Evolutionary conservation across 35 echinoderm and acorn worm genomes (phyloP).

Genomic region (Anneissia japonica): DNA sequence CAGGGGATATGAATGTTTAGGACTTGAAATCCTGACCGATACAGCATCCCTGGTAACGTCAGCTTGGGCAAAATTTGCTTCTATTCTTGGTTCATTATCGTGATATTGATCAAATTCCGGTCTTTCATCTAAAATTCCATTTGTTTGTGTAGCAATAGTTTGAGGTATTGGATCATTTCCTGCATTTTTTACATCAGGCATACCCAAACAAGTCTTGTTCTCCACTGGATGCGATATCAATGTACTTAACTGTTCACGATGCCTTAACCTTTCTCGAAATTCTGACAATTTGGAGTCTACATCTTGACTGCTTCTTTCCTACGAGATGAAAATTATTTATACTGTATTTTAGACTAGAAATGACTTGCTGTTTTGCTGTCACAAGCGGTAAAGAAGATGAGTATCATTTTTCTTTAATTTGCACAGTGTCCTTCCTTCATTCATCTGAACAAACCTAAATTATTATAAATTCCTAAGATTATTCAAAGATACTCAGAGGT

Average conservation of each 20-base stretch:
- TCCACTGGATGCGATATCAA: not conserved
- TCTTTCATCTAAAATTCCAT: constrained; percentile 8
- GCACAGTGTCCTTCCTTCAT: too few species aligned
- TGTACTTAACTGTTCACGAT: not conserved
- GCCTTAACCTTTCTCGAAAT: not conserved
- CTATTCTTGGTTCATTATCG: not conserved
- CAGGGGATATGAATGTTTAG: not conserved
- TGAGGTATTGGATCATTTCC: constrained; percentile 79
- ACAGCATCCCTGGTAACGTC: not conserved
- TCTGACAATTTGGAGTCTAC: not conserved
- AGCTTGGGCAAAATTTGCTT: not conserved
- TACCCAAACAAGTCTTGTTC: not conserved
- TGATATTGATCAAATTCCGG: not conserved
- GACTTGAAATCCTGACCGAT: constrained; percentile 23
- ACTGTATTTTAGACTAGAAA: too few species aligned
- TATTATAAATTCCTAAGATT: too few species aligned
- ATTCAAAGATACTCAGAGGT: too few species aligned
- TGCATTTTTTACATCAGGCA: not conserved
- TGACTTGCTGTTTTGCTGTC: too few species aligned
- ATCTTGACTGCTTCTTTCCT: not conserved
- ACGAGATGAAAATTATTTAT: too few species aligned
- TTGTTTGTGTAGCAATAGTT: constrained; percentile 64
- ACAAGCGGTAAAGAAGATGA: too few species aligned
- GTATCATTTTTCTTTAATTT: too few species aligned
- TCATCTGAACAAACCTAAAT: too few species aligned